Evolutionary conservation across 1,140 invertebrate species (phyloP).

Genomic region (Luehdorfia chinensis): DNA sequence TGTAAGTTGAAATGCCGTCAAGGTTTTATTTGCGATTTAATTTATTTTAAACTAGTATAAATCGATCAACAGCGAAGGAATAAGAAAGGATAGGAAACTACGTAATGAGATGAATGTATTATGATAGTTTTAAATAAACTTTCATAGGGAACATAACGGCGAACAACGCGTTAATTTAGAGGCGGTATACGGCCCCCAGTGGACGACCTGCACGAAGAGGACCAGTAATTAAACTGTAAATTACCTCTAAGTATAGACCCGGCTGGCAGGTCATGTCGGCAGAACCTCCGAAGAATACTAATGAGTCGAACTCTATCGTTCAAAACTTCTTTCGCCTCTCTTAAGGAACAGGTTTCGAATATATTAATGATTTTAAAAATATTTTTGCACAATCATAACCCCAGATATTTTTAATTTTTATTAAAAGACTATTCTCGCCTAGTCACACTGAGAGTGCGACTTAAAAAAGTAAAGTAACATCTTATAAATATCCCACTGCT

Average conservation of each 20-base stretch:
- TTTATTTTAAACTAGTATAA: too few relatives aligned
- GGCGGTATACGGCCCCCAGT: conserved; percentile 1
- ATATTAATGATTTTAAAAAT: too few relatives aligned
- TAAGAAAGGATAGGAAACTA: not conserved
- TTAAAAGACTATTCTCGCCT: too few relatives aligned
- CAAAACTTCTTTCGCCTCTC: too few relatives aligned
- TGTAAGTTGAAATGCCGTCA: too few relatives aligned
- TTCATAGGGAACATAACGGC: not conserved
- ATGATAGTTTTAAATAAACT: not conserved
- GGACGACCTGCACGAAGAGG: conserved; percentile 17
- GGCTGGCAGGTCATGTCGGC: conserved; percentile 43
- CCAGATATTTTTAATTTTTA: too few relatives aligned
- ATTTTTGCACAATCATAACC: too few relatives aligned
- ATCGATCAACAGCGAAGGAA: not conserved
- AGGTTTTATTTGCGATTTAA: too few relatives aligned
- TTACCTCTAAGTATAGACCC: conserved; percentile 48
- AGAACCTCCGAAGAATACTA: conserved; percentile 39
- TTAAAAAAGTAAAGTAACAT: too few relatives aligned
- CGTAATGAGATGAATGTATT: not conserved
- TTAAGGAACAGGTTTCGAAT: too few relatives aligned
- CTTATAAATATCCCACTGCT: too few relatives aligned
- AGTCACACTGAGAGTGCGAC: too few relatives aligned
- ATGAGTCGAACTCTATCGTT: conserved; percentile 24
- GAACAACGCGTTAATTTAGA: conserved; percentile 8
- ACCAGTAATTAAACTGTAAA: conserved; percentile 57